Base-by-base conservation (phyloP, 2,113 vertebrate genomes). In the Drymodes brunneopygia region DNA sequence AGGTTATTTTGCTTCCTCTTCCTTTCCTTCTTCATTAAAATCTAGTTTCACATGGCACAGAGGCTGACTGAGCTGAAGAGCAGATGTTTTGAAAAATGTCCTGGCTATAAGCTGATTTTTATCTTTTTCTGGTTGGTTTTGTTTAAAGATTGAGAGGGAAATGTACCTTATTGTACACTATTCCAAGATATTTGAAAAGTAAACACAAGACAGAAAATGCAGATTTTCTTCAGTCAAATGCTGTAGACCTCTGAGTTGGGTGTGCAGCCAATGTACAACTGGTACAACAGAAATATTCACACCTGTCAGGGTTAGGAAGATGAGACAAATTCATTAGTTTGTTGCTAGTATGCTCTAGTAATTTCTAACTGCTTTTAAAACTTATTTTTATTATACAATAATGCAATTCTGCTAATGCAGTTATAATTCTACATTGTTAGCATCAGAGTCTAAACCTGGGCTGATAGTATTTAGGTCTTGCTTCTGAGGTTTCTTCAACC, bases 1-100 rank as follows among this genome's bases (percentile, higher is more conserved):
- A 81, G 86, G 88, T 96, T 91, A 94, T 96, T 96, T 96, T 96
- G 80, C 95, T 95, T 95, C 93, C 90, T 84, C 92, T 91, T 95
- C 88, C 29, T 81, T 95, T 93, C 82, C 72, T 86, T 94, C 85
- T 94, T 91, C 69, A 95, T 93, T 83, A 84, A 96, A 96, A 74
- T 84, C 86, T 94, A 74, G 85, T 96, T 96, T 96, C 85, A 71
- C 42, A 70, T 81, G 81, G 82, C 75, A 86, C 44, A 66, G 58
- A 86, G 54, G 54, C 85, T 88, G 85, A 20, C 24, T 66, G 79
- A 94, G 40, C 64, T 86, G 67, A 40, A 57, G 69, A 95, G 44
- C 82, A 95, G 88, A 88, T 95, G 90, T 95, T 94, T 84, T 86
- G 64, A 81, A 84, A 86, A 66, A 82, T 80, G 36, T 69, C 51